Conservation (phyloP, 2,797 vertebrate genomes). For the Macroramphosus scolopax region DNA sequence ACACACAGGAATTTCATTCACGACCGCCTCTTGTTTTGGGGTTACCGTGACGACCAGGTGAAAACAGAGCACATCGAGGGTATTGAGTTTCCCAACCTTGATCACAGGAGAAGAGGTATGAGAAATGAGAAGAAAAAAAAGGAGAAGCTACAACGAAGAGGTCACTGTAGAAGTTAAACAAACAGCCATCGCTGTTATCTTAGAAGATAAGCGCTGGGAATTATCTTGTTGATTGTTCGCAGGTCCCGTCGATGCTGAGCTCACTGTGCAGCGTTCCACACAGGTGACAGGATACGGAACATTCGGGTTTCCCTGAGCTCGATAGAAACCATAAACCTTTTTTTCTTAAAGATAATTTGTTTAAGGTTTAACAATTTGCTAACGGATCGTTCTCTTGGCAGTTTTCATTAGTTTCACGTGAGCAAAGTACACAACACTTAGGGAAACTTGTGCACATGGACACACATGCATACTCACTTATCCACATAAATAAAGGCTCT, state of each 20-base stretch:
- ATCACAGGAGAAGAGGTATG: constrained; percentile 46
- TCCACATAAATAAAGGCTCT: constrained; percentile 39
- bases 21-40: constrained; percentile 60
- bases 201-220: constrained; percentile 68
- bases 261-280: constrained; percentile 26
- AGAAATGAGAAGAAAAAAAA: background rate
- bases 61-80: constrained; percentile 52
- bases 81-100: constrained; percentile 69
- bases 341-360: constrained; percentile 11
- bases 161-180: constrained; percentile 70
- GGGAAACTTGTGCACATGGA: too few relatives aligned
- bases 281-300: constrained; percentile 30
- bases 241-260: constrained; percentile 44
- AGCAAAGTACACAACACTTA: constrained; percentile 20
- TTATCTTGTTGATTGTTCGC: constrained; percentile 64
- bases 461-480: constrained; percentile 33
- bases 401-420: constrained; percentile 15
- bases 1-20: constrained; percentile 73
- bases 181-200: constrained; percentile 73
- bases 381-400: constrained; percentile 9
- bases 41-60: constrained; percentile 79
- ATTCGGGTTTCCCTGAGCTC: constrained; percentile 7
- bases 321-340: background rate
- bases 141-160: constrained; percentile 45
- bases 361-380: constrained; percentile 33